These are phyloP conservation scores for Microplitis mediator DNA, from an alignment of 1,140 invertebrate genomes.

Conservation along the genomic window DNA sequence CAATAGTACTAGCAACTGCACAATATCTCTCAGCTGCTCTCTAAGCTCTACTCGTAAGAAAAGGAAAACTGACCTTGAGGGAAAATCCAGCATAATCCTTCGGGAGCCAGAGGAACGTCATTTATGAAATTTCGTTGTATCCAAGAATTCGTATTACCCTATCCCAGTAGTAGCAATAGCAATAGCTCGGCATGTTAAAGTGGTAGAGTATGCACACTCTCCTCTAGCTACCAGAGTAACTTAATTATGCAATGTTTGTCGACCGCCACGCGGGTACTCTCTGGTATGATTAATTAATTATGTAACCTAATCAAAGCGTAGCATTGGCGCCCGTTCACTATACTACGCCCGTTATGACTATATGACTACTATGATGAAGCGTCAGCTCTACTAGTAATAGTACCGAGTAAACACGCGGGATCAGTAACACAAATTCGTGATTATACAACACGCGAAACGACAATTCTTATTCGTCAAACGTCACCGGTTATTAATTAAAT, in stretches of 20 bases:
- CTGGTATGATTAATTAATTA: constrained; percentile 46
- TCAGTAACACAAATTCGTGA: neutral
- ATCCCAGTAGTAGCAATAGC: neutral
- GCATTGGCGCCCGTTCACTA: constrained; percentile 25
- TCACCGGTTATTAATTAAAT: too few species aligned
- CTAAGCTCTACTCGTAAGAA: neutral
- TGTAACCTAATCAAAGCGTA: constrained; percentile 42
- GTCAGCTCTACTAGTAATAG: neutral
- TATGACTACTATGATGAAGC: neutral
- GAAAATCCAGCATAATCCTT: neutral
- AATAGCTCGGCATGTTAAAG: neutral
- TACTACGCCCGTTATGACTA: constrained; percentile 3
- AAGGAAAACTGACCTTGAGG: constrained; percentile 8
- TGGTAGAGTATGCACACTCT: neutral
- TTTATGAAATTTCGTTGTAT: neutral
- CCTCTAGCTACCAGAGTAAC: constrained; percentile 10
- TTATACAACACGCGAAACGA: neutral
- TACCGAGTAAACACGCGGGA: too few species aligned
- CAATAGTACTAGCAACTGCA: too few species aligned
- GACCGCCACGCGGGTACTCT: constrained; percentile 32
- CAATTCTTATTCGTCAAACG: neutral
- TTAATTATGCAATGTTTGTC: constrained; percentile 45
- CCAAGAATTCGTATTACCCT: neutral
- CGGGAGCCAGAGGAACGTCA: neutral
- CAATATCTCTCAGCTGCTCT: too few species aligned